Evolutionary conservation across 1,140 invertebrate species (phyloP).

Genomic region (Zaprionus ornatus): DNA sequence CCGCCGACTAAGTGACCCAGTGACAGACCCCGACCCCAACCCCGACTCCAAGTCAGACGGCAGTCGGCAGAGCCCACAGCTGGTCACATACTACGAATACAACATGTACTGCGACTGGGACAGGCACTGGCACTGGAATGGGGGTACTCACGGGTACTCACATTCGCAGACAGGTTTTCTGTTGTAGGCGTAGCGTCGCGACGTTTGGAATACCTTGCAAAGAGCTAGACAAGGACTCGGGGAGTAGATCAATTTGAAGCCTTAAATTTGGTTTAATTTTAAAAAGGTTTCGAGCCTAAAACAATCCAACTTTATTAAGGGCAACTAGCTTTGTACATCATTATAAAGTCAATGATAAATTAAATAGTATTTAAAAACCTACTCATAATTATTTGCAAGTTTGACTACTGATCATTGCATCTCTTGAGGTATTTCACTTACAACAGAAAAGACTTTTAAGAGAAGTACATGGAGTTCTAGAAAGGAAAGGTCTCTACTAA

Average conservation of each 20-base stretch:
- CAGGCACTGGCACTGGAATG: neutral
- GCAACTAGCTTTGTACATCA: neutral
- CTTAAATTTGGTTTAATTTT: neutral
- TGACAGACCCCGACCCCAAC: constrained; percentile 31
- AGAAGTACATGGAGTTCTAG: too few species aligned
- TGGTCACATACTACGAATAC: constrained; percentile 3
- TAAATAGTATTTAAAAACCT: too few species aligned
- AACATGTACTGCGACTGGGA: neutral
- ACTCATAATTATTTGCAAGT: too few species aligned
- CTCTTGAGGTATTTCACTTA: too few species aligned
- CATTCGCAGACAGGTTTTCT: constrained; percentile 46
- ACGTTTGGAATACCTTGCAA: constrained; percentile 3
- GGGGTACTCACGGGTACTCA: neutral
- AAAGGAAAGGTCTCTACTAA: too few species aligned
- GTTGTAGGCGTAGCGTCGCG: constrained; percentile 49
- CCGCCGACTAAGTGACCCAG: constrained; percentile 53
- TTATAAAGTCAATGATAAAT: neutral
- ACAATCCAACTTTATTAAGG: neutral
- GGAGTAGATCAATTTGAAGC: neutral
- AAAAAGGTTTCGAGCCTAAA: neutral
- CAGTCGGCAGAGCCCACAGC: neutral
- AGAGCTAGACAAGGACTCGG: neutral
- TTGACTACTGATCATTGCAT: too few species aligned
- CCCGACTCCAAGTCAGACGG: constrained; percentile 4
- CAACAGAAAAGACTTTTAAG: too few species aligned